Conservation (phyloP, 2,113 vertebrate genomes). For the Xenopus laevis region DNA sequence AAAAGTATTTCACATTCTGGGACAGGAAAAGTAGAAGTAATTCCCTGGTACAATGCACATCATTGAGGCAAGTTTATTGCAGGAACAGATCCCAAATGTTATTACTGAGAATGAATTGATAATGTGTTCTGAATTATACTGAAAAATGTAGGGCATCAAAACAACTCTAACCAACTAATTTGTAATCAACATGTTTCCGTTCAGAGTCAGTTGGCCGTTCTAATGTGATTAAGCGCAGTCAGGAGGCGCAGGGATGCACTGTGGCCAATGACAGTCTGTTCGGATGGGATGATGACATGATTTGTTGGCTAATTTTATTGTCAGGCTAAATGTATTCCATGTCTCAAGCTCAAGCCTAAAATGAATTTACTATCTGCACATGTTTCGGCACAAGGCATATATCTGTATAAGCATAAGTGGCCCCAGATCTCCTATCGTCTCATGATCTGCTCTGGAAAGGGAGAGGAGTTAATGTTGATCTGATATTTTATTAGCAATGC, state of each 20-base stretch:
- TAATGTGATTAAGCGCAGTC: constrained; percentile 12
- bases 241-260: not conserved
- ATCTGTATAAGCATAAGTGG: too few relatives aligned
- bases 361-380: too few relatives aligned
- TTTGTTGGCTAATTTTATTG: constrained; percentile 7
- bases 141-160: not conserved
- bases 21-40: too few relatives aligned
- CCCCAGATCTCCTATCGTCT: too few relatives aligned
- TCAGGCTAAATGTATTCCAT: constrained; percentile 5
- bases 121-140: not conserved
- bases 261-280: not conserved
- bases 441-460: too few relatives aligned
- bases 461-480: too few relatives aligned
- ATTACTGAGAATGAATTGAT: not conserved
- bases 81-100: constrained; percentile 7
- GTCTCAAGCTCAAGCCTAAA: not conserved
- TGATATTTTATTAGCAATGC: too few relatives aligned
- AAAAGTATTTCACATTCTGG: too few relatives aligned
- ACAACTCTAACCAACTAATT: constrained; percentile 3
- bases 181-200: constrained; percentile 9
- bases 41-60: too few relatives aligned
- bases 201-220: not conserved
- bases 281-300: constrained; percentile 22
- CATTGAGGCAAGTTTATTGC: not conserved
- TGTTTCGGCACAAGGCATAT: too few relatives aligned